A percentile compares a stretch with the other conserved stretches of the same genome.
Evolutionary conservation across 1,140 invertebrate species (phyloP).

Genomic region (Drosophila teissieri): DNA sequence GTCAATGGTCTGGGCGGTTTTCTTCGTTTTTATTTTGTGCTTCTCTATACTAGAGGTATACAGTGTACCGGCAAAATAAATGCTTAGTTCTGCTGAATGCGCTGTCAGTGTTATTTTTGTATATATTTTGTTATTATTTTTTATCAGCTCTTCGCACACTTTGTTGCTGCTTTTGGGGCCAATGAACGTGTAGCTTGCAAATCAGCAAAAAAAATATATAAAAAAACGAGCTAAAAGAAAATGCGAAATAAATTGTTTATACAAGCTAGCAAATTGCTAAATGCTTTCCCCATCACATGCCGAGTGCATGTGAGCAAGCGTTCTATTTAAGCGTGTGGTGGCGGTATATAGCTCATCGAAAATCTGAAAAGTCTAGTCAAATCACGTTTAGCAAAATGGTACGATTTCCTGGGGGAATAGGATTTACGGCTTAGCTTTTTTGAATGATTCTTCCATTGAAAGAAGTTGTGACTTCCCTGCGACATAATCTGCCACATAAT

Average conservation of each 20-base stretch:
- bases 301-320: constrained; percentile 52
- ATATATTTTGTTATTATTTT: constrained; percentile 35
- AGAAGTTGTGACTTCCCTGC: background rate
- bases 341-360: constrained; percentile 10
- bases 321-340: constrained; percentile 7
- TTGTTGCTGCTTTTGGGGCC: constrained; percentile 57
- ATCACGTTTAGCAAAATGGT: constrained; percentile 16
- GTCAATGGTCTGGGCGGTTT: constrained; percentile 52
- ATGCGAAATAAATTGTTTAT: constrained; percentile 66
- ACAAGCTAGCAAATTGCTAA: constrained; percentile 61
- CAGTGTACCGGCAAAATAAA: constrained; percentile 48
- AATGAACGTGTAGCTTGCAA: constrained; percentile 73
- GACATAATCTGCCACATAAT: no score
- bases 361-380: background rate
- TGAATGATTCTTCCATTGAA: background rate
- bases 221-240: constrained; percentile 14
- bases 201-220: constrained; percentile 61
- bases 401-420: background rate
- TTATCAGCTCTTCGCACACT: constrained; percentile 57
- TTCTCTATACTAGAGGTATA: constrained; percentile 46
- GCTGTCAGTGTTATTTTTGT: constrained; percentile 38
- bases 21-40: no score
- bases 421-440: background rate
- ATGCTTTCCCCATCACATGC: constrained; percentile 63
- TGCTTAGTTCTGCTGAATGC: constrained; percentile 71